Evolutionary conservation across 2,888 invertebrate genomes (phyloP).

Genomic region (Leucozona laternaria): DNA sequence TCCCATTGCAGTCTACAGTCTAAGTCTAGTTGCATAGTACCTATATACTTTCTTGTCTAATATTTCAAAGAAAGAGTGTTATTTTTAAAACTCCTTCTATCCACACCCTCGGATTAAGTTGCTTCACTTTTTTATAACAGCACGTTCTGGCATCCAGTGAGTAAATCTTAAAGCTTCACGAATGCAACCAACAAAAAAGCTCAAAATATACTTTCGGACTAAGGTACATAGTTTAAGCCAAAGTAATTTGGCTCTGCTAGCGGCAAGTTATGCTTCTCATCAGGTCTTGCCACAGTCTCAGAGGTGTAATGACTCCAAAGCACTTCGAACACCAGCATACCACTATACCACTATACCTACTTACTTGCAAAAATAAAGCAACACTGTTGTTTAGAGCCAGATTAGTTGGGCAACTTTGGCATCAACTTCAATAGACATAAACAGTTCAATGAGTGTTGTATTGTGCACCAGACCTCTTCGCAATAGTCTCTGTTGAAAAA

Average conservation of each 20-base stretch:
- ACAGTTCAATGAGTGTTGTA: conserved; percentile 64
- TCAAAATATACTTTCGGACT: conserved; percentile 5
- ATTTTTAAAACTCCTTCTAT: conserved; percentile 35
- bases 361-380: conserved; percentile 37
- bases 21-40: background rate
- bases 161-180: conserved; percentile 46
- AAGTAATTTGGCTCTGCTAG: conserved; percentile 10
- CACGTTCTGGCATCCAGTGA: background rate
- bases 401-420: conserved; percentile 64
- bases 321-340: conserved; percentile 41
- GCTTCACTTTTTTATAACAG: background rate
- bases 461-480: conserved; percentile 56
- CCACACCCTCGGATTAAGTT: conserved; percentile 46
- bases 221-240: conserved; percentile 5
- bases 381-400: conserved; percentile 39
- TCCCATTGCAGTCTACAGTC: background rate
- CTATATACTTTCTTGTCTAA: conserved; percentile 25
- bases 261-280: conserved; percentile 46
- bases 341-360: background rate
- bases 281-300: conserved; percentile 54
- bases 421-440: conserved; percentile 63
- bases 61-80: conserved; percentile 26
- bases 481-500: background rate
- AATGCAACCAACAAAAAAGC: conserved; percentile 60
- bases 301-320: conserved; percentile 55